A percentile compares a stretch with the other conserved stretches of the same genome.
phyloP scores from a whole-genome alignment of 64 coral and sea anemone species.

The Porites lutea region DNA sequence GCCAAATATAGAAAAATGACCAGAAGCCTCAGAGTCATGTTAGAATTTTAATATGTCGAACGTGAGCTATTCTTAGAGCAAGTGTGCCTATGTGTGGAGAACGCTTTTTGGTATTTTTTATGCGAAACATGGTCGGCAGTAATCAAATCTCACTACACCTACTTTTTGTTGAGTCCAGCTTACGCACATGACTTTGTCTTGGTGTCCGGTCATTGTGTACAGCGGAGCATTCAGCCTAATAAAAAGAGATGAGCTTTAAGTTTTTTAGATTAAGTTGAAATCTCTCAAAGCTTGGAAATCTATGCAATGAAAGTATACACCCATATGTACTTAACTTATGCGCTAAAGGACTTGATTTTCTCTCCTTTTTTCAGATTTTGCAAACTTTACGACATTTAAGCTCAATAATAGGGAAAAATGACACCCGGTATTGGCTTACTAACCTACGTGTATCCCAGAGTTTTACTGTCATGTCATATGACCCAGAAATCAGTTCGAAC shows the following conservation, averaged over 20 bases:
- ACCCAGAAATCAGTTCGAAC: slow-evolving; percentile 89
- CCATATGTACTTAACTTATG: too few species aligned
- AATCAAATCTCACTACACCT: not conserved
- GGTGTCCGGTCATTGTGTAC: slow-evolving; percentile 85
- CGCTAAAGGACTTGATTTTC: too few species aligned
- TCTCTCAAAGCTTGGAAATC: not conserved
- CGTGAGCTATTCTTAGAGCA: too few species aligned
- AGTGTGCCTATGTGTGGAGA: too few species aligned
- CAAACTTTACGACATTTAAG: not conserved
- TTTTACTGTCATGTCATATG: slow-evolving; percentile 91
- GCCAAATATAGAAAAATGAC: too few species aligned
- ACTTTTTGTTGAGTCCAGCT: slow-evolving; percentile 81
- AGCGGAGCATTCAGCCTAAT: slow-evolving; percentile 77
- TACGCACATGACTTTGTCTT: slow-evolving; percentile 97
- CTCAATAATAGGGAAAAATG: not conserved
- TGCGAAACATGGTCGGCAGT: too few species aligned
- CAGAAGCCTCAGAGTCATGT: too few species aligned
- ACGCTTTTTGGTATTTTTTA: too few species aligned
- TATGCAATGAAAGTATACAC: too few species aligned
- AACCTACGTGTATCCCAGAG: slow-evolving; percentile 99
- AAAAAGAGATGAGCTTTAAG: not conserved
- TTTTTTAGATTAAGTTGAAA: not conserved
- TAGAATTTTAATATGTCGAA: too few species aligned
- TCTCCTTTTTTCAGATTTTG: too few species aligned
- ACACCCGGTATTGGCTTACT: too few species aligned